A percentile compares a stretch with the other conserved stretches of the same genome.
These are phyloP conservation scores for Argyresthia albistria DNA, from an alignment of 2,888 invertebrate genomes.

Conservation along the genomic window DNA sequence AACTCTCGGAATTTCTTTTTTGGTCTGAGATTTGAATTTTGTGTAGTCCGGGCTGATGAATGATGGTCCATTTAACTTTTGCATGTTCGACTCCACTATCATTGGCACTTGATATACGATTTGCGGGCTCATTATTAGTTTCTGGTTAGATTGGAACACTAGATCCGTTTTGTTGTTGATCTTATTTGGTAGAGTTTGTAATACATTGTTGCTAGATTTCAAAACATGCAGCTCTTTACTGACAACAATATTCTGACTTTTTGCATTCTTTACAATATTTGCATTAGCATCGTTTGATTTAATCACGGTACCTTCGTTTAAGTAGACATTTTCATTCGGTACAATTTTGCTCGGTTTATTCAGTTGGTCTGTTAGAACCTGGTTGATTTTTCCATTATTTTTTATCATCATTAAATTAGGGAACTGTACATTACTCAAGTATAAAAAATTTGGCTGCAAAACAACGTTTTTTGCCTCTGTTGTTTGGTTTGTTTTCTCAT, in stretches of 20 bases:
- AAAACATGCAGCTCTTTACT: constrained; percentile 43
- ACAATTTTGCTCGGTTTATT: constrained; percentile 17
- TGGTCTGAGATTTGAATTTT: constrained; percentile 26
- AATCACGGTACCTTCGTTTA: constrained; percentile 1
- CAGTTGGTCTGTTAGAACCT: constrained; percentile 27
- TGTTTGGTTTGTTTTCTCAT: constrained; percentile 27
- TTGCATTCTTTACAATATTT: constrained; percentile 9
- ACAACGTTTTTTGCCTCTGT: constrained; percentile 46
- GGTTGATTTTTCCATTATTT: constrained; percentile 37
- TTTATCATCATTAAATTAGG: constrained; percentile 63
- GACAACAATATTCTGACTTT: constrained; percentile 19
- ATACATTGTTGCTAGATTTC: constrained; percentile 39
- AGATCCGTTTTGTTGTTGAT: constrained; percentile 35
- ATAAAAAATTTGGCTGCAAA: constrained; percentile 56
- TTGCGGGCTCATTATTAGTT: constrained; percentile 49
- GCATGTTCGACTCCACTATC: constrained; percentile 39
- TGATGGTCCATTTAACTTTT: constrained; percentile 11
- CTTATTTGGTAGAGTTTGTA: constrained; percentile 37
- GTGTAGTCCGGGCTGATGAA: constrained; percentile 31
- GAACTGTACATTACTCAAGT: constrained; percentile 57
- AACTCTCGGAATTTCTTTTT: constrained; percentile 32
- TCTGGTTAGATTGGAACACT: constrained; percentile 40
- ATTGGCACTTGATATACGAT: constrained; percentile 57
- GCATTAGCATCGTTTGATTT: constrained; percentile 20
- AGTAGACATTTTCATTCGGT: constrained; percentile 33